A percentile compares a stretch with the other conserved stretches of the same genome.
Conservation (phyloP, 2,797 vertebrate genomes). For the Neopelma chrysocephalum region DNA sequence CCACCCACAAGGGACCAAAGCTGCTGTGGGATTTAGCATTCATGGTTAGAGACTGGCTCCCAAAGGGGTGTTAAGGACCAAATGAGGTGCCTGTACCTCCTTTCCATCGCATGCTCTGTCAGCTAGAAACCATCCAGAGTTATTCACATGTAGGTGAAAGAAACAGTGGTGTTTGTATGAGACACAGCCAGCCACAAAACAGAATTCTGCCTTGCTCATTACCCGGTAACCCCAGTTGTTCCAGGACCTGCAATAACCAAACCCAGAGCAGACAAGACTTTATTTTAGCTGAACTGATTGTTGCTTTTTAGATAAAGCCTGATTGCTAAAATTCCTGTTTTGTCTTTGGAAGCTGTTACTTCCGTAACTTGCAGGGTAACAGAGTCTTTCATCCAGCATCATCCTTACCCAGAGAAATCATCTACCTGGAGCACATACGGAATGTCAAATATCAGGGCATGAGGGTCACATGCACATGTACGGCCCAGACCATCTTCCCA, state of each 20-base stretch:
- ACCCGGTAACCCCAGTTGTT: conserved; percentile 78
- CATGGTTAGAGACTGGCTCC: not conserved
- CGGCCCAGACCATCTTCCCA: not conserved
- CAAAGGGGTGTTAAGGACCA: not conserved
- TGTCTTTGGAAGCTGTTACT: not conserved
- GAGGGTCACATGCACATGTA: not conserved
- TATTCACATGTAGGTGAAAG: not conserved
- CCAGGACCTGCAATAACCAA: conserved; percentile 78
- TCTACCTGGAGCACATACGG: not conserved
- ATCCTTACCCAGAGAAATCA: not conserved
- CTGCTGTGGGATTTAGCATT: not conserved
- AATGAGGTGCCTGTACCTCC: not conserved
- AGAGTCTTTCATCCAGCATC: not conserved
- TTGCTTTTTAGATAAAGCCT: not conserved
- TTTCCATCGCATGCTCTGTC: rapidly evolving
- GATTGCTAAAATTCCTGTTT: not conserved
- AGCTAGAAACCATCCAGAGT: not conserved
- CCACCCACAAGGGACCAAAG: not conserved
- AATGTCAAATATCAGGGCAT: not conserved
- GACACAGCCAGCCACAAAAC: not conserved
- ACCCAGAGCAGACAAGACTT: conserved; percentile 71
- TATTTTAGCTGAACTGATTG: not conserved
- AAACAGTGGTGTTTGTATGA: not conserved
- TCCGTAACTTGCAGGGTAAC: not conserved
- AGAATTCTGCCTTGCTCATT: conserved; percentile 59